These are phyloP conservation scores for Siderastrea radians DNA, from an alignment of 92 coral and sea anemone species.

Conservation along the genomic window DNA sequence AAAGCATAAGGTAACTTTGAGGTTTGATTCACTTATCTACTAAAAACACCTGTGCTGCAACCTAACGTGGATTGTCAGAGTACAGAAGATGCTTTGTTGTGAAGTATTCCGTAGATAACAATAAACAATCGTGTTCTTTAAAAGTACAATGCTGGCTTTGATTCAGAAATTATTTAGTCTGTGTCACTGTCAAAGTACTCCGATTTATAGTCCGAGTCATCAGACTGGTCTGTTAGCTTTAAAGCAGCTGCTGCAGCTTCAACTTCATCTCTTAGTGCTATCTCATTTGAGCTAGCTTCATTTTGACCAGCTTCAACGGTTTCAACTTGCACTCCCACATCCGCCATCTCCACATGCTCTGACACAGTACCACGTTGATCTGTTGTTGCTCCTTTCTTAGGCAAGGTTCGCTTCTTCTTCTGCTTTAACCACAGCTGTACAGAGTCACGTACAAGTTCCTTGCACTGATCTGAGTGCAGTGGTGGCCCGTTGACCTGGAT, in stretches of 20 bases:
- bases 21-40: slow-evolving; percentile 31
- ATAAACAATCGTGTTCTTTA: neutral
- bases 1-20: slow-evolving; percentile 27
- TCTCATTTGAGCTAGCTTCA: slow-evolving; percentile 34
- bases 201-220: slow-evolving; percentile 33
- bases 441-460: slow-evolving; percentile 35
- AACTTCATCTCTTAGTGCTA: slow-evolving; percentile 25
- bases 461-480: slow-evolving; percentile 30
- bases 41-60: neutral
- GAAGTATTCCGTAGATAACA: too few relatives aligned
- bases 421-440: slow-evolving; percentile 29
- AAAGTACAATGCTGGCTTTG: neutral
- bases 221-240: slow-evolving; percentile 35
- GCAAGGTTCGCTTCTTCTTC: slow-evolving; percentile 35
- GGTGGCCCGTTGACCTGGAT: slow-evolving; percentile 27
- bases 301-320: slow-evolving; percentile 33
- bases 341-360: slow-evolving; percentile 17
- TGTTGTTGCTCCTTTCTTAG: slow-evolving; percentile 32
- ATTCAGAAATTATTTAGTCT: slow-evolving; percentile 3
- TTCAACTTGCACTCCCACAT: slow-evolving; percentile 42
- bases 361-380: slow-evolving; percentile 29
- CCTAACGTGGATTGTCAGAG: neutral
- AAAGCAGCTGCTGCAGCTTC: slow-evolving; percentile 34
- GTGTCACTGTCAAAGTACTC: slow-evolving; percentile 14
- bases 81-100: too few relatives aligned